Evolutionary conservation across 2,888 invertebrate species (phyloP).

Genomic region (Gastracanthus pulcherrimus): DNA sequence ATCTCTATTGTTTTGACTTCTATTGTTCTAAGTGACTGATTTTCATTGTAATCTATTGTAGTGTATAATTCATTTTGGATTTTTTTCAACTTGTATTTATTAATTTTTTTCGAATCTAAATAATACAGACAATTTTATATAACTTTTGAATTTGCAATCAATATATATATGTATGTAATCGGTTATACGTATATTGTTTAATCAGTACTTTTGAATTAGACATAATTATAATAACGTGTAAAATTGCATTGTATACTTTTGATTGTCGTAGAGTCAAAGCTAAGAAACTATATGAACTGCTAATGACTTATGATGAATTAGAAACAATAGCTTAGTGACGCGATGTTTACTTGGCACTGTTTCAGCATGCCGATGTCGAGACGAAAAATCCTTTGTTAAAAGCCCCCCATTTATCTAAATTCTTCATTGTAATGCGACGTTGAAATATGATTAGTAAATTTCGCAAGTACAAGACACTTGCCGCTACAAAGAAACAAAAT

Average conservation of each 20-base stretch:
- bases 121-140: background rate
- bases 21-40: background rate
- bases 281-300: background rate
- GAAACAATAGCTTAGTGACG: slow-evolving; percentile 32
- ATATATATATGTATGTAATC: too few relatives aligned
- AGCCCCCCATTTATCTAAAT: background rate
- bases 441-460: background rate
- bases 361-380: slow-evolving; percentile 15
- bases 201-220: too few relatives aligned
- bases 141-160: too few relatives aligned
- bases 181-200: too few relatives aligned
- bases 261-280: too few relatives aligned
- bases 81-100: too few relatives aligned
- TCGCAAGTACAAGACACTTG: background rate
- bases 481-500: background rate
- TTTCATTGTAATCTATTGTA: background rate
- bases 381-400: slow-evolving; percentile 49
- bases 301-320: slow-evolving; percentile 18
- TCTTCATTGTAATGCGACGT: background rate
- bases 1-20: background rate
- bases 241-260: too few relatives aligned
- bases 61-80: too few relatives aligned
- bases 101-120: background rate
- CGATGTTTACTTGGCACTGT: slow-evolving; percentile 44
- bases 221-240: too few relatives aligned